Evolutionary conservation across 2,797 vertebrate species (phyloP).

Genomic region (Otus scops): DNA sequence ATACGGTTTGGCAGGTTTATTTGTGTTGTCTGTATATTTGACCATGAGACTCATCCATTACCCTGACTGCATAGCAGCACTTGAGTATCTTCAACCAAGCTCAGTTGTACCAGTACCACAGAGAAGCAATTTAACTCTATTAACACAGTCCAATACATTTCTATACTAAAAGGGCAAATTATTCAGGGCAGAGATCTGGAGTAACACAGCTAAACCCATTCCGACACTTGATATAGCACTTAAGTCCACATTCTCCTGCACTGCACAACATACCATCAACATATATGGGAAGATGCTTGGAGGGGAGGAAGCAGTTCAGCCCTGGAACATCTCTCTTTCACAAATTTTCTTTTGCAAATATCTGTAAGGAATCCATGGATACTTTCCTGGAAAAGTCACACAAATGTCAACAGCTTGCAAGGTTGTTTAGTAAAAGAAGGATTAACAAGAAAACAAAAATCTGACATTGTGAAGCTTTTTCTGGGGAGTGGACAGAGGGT

Average conservation of each 20-base stretch:
- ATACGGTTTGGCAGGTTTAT: neutral
- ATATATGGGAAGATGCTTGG: neutral
- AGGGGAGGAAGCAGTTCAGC: neutral
- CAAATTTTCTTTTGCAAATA: neutral
- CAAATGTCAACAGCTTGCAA: neutral
- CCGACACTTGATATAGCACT: neutral
- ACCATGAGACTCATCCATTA: neutral
- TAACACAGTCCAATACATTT: neutral
- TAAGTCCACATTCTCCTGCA: neutral
- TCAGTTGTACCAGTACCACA: neutral
- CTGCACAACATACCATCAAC: neutral
- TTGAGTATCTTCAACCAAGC: neutral
- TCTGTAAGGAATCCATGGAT: neutral
- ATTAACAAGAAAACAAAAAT: neutral
- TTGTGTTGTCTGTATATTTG: neutral
- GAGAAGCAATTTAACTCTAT: neutral
- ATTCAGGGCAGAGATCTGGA: neutral
- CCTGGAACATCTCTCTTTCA: neutral
- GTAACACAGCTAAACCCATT: neutral
- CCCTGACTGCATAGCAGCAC: neutral
- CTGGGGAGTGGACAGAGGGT: neutral
- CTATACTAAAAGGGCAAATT: neutral
- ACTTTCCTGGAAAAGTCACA: neutral
- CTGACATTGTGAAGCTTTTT: neutral
- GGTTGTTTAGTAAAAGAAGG: neutral